Percentiles rank a stretch among this genome's conserved stretches.
phyloP scores from a whole-genome alignment of 2,797 vertebrate genomes.

The Acomys russatus region DNA sequence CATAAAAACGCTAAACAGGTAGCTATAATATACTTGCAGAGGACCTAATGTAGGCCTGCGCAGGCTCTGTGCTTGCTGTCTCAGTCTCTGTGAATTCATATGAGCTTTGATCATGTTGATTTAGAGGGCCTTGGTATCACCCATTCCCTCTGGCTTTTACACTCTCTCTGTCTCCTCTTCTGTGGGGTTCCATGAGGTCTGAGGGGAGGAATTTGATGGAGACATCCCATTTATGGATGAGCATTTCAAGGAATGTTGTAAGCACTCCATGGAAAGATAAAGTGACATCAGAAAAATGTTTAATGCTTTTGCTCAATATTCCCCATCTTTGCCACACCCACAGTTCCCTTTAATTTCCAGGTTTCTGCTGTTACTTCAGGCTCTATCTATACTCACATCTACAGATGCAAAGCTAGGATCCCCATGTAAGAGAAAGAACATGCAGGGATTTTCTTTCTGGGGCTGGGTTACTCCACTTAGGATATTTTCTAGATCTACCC shows the following conservation, averaged over 20 bases:
- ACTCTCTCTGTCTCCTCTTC: not conserved
- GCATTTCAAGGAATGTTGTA: not conserved
- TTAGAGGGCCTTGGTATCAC: not conserved
- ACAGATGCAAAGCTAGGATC: not conserved
- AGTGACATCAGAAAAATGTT: not conserved
- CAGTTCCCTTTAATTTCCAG: not conserved
- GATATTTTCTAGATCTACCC: not conserved
- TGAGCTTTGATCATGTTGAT: not conserved
- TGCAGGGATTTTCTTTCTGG: not conserved
- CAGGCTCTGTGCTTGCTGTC: not conserved
- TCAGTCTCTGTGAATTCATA: not conserved
- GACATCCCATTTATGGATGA: not conserved
- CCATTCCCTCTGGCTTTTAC: not conserved
- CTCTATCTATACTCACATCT: not conserved
- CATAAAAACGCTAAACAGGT: not conserved
- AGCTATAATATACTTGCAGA: not conserved
- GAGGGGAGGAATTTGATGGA: not conserved
- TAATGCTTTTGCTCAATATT: not conserved
- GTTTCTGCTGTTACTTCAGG: not conserved
- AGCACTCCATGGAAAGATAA: not conserved
- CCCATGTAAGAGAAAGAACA: not conserved
- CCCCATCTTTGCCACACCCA: not conserved
- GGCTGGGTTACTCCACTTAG: not conserved
- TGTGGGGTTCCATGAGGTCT: not conserved
- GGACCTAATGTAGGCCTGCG: not conserved